A percentile compares a stretch with the other conserved stretches of the same genome.
Evolutionary conservation across 2,113 vertebrate genomes (phyloP).

Genomic region (Albula goreensis): DNA sequence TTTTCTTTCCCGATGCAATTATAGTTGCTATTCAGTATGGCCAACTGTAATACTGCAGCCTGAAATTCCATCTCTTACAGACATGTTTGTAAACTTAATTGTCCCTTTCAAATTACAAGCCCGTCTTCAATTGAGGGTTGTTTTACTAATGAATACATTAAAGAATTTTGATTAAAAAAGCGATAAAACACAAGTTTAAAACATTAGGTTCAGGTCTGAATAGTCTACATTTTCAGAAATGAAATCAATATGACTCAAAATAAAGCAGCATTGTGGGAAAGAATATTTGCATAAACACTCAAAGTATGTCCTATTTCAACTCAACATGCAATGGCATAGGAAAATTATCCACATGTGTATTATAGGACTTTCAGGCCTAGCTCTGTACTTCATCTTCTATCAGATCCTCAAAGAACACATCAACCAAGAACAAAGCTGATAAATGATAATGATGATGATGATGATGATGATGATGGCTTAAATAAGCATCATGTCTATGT

Average conservation of each 20-base stretch:
- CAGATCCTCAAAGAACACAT: too few relatives aligned
- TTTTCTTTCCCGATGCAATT: constrained; percentile 53
- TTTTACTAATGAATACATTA: not conserved
- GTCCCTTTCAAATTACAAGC: constrained; percentile 40
- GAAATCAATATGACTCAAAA: not conserved
- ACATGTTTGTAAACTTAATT: constrained; percentile 22
- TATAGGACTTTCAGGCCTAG: not conserved
- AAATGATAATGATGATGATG: too few relatives aligned
- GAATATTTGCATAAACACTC: not conserved
- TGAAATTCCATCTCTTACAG: constrained; percentile 23
- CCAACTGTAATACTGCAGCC: constrained; percentile 42
- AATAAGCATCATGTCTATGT: too few relatives aligned
- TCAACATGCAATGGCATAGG: not conserved
- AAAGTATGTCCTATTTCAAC: not conserved
- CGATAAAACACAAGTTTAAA: not conserved
- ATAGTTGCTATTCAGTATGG: constrained; percentile 44
- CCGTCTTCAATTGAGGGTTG: not conserved
- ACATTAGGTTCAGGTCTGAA: constrained; percentile 6
- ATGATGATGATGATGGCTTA: too few relatives aligned
- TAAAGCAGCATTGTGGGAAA: not conserved
- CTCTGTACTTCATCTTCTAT: not conserved
- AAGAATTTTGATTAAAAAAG: not conserved
- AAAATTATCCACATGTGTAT: not conserved
- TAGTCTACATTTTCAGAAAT: not conserved
- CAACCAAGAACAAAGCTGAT: too few relatives aligned